Evolutionary conservation across 2,113 vertebrate species (phyloP).

Genomic region (Pelmatolapia mariae): DNA sequence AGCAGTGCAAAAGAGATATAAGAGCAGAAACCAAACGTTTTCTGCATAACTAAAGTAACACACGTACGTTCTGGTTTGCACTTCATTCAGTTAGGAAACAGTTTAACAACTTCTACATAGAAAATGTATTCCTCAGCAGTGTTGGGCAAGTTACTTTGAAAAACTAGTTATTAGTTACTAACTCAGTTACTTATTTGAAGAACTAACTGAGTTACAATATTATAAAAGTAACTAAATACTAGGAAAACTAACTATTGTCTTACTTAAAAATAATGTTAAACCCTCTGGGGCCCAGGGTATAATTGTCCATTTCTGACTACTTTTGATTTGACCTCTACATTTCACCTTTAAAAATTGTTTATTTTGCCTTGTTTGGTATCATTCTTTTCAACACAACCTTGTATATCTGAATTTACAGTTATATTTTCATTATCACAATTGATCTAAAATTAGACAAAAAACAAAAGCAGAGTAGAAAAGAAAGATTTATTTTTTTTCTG

Average conservation of each 20-base stretch:
- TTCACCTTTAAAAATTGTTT: neutral
- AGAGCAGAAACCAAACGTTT: neutral
- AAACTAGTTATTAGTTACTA: neutral
- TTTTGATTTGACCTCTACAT: neutral
- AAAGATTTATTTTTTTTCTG: too few relatives aligned
- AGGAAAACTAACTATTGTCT: neutral
- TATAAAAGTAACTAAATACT: neutral
- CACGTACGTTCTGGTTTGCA: neutral
- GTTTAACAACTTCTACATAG: neutral
- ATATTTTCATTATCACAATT: neutral
- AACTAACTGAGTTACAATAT: neutral
- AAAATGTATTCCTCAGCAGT: accelerated
- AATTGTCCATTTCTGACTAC: too few relatives aligned
- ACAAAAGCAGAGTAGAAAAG: too few relatives aligned
- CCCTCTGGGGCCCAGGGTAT: neutral
- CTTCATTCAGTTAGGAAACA: neutral
- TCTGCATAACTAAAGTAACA: too few relatives aligned
- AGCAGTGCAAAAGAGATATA: accelerated
- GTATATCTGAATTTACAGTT: neutral
- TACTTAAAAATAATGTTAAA: neutral
- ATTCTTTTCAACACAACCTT: neutral
- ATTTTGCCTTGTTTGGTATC: neutral
- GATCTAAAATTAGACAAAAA: too few relatives aligned
- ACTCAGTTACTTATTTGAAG: neutral
- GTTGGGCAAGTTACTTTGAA: neutral